These are phyloP conservation scores for Operophtera brumata DNA, from an alignment of 2,888 invertebrate genomes.

Conservation along the genomic window DNA sequence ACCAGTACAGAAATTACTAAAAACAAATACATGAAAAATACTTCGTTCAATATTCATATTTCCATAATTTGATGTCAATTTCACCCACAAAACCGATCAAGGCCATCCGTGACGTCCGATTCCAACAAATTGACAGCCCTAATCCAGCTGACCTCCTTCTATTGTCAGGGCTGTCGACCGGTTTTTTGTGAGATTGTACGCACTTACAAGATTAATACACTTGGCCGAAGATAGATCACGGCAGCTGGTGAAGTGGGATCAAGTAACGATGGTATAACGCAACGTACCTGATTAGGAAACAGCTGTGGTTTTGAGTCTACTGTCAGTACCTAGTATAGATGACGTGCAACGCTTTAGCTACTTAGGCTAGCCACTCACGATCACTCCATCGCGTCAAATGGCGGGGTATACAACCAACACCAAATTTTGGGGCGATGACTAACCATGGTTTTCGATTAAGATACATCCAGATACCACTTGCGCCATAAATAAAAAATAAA, in stretches of 20 bases:
- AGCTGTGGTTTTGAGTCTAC: slow-evolving; percentile 1
- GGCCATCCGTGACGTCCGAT: not conserved
- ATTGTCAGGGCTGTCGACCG: slow-evolving; percentile 41
- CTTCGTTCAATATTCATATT: too few relatives aligned
- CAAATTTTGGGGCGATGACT: too few relatives aligned
- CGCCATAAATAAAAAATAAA: too few relatives aligned
- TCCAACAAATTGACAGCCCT: slow-evolving; percentile 20
- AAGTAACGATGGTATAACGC: slow-evolving; percentile 10
- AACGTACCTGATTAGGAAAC: slow-evolving; percentile 11
- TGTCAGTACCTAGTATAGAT: not conserved
- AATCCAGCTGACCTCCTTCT: slow-evolving; percentile 39
- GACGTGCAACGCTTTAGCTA: not conserved
- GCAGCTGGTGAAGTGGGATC: slow-evolving; percentile 30
- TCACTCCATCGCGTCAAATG: too few relatives aligned
- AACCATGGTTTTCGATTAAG: too few relatives aligned
- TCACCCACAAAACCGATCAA: too few relatives aligned
- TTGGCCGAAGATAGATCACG: slow-evolving; percentile 39
- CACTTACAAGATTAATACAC: slow-evolving; percentile 51
- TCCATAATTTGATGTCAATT: too few relatives aligned
- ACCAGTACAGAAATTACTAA: too few relatives aligned
- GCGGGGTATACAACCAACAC: too few relatives aligned
- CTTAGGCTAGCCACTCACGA: too few relatives aligned
- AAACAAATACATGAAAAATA: too few relatives aligned
- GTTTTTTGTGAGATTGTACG: slow-evolving; percentile 41
- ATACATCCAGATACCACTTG: too few relatives aligned